These are phyloP conservation scores for Hippoglossus stenolepis DNA, from an alignment of 2,113 vertebrate genomes.

Conservation along the genomic window DNA sequence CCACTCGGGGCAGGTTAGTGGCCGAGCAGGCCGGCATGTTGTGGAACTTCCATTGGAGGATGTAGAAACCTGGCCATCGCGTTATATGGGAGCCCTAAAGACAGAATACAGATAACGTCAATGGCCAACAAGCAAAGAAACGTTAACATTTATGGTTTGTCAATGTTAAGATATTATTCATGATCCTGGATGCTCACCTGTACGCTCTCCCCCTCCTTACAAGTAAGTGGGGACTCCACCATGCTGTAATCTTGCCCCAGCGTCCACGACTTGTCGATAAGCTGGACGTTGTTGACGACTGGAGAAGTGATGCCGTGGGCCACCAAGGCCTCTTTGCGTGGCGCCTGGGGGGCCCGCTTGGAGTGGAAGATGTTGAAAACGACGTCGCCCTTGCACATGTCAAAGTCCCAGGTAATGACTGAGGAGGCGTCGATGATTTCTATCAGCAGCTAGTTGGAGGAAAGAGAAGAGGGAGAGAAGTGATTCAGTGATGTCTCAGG, in stretches of 20 bases:
- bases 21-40: slow-evolving; percentile 92
- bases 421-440: slow-evolving; percentile 96
- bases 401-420: slow-evolving; percentile 98
- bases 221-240: slow-evolving; percentile 93
- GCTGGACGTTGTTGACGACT: slow-evolving; percentile 92
- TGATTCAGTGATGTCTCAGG: too few species aligned
- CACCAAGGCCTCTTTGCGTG: slow-evolving; percentile 91
- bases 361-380: slow-evolving; percentile 98
- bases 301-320: slow-evolving; percentile 92
- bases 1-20: slow-evolving; percentile 94
- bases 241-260: slow-evolving; percentile 94
- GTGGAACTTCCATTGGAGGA: slow-evolving; percentile 97
- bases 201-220: slow-evolving; percentile 95
- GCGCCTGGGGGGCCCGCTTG: slow-evolving; percentile 90
- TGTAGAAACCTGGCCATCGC: slow-evolving; percentile 96
- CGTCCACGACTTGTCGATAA: slow-evolving; percentile 94
- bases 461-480: background rate
- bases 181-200: slow-evolving; percentile 83
- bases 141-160: background rate
- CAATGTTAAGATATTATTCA: too few species aligned
- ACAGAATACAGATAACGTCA: background rate
- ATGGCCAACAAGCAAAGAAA: too few species aligned
- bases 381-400: slow-evolving; percentile 95
- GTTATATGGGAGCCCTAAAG: slow-evolving; percentile 95
- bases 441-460: slow-evolving; percentile 85